phyloP scores from a whole-genome alignment of 1,140 invertebrate genomes.

The Drosophila kurseongensis region DNA sequence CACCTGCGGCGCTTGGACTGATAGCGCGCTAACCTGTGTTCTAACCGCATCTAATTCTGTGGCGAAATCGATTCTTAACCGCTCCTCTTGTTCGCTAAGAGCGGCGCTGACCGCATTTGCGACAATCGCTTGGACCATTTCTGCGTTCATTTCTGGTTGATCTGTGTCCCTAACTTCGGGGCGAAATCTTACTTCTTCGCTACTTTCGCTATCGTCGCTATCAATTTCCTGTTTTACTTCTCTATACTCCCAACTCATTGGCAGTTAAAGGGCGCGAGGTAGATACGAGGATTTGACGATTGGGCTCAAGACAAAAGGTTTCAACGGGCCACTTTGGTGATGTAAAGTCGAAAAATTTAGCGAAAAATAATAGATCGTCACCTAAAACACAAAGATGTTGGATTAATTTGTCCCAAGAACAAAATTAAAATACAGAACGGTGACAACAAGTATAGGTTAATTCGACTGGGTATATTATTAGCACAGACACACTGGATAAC shows the following conservation, averaged over 20 bases:
- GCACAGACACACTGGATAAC: slow-evolving; percentile 12
- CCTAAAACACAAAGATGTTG: slow-evolving; percentile 9
- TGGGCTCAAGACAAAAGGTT: slow-evolving; percentile 1
- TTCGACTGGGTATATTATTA: slow-evolving; percentile 11
- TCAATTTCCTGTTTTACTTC: slow-evolving; percentile 9
- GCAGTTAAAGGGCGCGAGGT: neutral
- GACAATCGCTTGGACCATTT: slow-evolving; percentile 13
- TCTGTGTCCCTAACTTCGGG: neutral
- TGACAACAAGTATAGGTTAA: slow-evolving; percentile 6
- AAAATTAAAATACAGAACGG: neutral
- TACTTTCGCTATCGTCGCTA: slow-evolving; percentile 7
- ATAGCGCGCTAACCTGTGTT: slow-evolving; percentile 2
- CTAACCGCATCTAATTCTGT: neutral
- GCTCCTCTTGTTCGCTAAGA: neutral
- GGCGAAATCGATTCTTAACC: neutral
- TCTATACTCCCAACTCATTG: slow-evolving; percentile 8
- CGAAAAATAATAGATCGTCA: neutral
- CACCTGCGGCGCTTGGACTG: slow-evolving; percentile 7
- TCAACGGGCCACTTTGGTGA: neutral
- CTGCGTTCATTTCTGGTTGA: slow-evolving; percentile 9
- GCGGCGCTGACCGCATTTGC: slow-evolving; percentile 11
- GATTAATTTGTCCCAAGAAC: slow-evolving; percentile 12
- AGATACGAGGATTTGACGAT: neutral
- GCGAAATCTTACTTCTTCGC: slow-evolving; percentile 1
- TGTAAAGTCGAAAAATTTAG: neutral